These are phyloP conservation scores for Ciconia maguari DNA, from an alignment of 2,113 vertebrate species.

Conservation along the genomic window DNA sequence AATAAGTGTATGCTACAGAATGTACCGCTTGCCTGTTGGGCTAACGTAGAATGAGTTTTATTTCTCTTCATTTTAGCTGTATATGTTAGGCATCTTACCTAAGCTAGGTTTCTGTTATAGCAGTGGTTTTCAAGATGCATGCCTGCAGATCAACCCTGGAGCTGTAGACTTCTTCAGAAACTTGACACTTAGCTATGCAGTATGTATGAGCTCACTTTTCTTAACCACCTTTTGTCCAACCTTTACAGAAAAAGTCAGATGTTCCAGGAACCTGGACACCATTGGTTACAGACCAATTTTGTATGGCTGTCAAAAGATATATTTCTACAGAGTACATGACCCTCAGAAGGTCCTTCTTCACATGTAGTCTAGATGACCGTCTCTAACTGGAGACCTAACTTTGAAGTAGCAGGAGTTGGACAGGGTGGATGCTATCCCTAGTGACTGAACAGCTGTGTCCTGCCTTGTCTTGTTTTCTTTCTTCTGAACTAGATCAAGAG, in stretches of 20 bases:
- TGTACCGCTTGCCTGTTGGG: neutral
- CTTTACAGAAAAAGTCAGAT: neutral
- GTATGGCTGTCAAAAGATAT: neutral
- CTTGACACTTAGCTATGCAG: accelerated
- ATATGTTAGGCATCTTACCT: neutral
- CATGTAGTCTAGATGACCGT: neutral
- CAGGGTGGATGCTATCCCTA: neutral
- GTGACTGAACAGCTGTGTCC: neutral
- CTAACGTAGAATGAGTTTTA: neutral
- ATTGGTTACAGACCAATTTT: neutral
- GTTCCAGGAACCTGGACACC: neutral
- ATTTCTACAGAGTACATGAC: neutral
- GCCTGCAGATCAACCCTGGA: neutral
- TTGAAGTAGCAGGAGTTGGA: neutral
- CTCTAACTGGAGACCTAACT: neutral
- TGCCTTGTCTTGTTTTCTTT: neutral
- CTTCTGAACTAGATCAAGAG: neutral
- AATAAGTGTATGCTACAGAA: neutral
- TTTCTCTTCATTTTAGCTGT: neutral
- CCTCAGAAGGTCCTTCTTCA: neutral
- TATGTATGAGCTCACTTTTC: neutral
- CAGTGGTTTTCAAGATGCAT: neutral
- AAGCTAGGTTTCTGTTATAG: neutral
- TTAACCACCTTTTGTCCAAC: neutral
- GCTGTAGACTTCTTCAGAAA: neutral